Evolutionary conservation across 2,797 vertebrate species (phyloP), one percentile per base, ranked within the genome.

Genomic region (Hafferia zeledoni): DNA sequence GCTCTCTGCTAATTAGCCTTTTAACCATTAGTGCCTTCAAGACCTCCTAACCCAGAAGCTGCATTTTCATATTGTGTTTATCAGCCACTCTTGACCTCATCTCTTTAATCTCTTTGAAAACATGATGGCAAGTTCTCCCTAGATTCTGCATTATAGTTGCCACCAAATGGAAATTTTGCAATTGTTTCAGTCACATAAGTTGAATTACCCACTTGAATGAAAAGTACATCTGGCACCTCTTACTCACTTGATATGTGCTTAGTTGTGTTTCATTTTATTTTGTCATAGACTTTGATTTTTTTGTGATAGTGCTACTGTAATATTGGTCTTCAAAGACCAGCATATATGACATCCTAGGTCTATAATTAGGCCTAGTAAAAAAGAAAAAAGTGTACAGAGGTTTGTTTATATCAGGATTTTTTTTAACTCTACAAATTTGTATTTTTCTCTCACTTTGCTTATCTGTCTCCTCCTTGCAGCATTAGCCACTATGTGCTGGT

Each of bases 401-500:
- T 8, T 60, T 55, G 13, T 72, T 84, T 63, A 22, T 39, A 17
- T 60, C 14, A 35, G 10, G 8, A 2, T 0, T 44, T 72, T 46
- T 91, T 76, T 19, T 24, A 31, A 15, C 14, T 77, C 17, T 30
- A 35, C 4, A 87, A 52, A 52, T 83, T 59, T 78, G 8, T 39
- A 2, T 68, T 83, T 81, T 90, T 88, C 17, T 84, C 63, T 93
- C 8, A 84, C 80, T 46, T n/a, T 77, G 79, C 80, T 64, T 37
- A 3, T 90, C 22, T 96, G 16, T 95, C 69, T 91, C 43, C 52
- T 79, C 86, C 60, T 98, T 97, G 46, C 97, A 99, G 99, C 96
- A 99, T 99, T 88, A 99, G 99, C 94, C 99, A 99, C 95, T 99
- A 99, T 20, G 99, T 99, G 78, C 99, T 99, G 17, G 99, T 99